Base-by-base conservation (phyloP, 2,888 invertebrate genomes). In the Lysandra bellargus region DNA sequence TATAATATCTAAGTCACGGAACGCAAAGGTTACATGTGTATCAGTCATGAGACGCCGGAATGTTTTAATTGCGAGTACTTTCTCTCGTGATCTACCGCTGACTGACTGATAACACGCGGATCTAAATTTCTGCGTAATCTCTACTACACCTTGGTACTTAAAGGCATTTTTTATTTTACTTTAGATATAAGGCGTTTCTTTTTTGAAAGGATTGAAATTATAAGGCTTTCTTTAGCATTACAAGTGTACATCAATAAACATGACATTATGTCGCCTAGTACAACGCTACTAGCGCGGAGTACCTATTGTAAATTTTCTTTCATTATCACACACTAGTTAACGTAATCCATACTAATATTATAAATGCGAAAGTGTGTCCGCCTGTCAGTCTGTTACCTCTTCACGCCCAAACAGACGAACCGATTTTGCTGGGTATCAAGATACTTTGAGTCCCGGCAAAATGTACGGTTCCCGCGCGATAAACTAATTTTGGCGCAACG, bases 21-120 rank as follows among this genome's bases (percentile, higher is more conserved):
- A 33, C 76, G 76, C 30, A 30, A 75, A 75, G 75, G 75, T 75
- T 33, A 76, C 76, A 76, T 76, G 30, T 76, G 33, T 76, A 76
- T 76, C 76, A 53, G 76, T 76, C 76, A 30, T 76, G 57, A 30
- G 33, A 74, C 44, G 74, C 44, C 73, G 12, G 33, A 76, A 76
- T 76, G 30, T 76, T 76, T 76, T 76, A 76, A 76, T 76, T 76
- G 76, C 76, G 44, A 49, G 76, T 33, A 76, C 76, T 76, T 76
- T 76, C 76, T 14, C 76, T 76, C 76, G 76, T 53, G 76, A 33
- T 76, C 33, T 53, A 57, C 76, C 57, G 53, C 30, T 6, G n/a
- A 5, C 44, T n/a, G 2, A n/a, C 33, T 23, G 75, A 44, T 44
- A 44, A 44, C 9, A 53, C 30, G 30, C 76, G 57, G 76, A 76